phyloP scores from a whole-genome alignment of 2,797 vertebrate genomes.

The Melopsittacus undulatus region DNA sequence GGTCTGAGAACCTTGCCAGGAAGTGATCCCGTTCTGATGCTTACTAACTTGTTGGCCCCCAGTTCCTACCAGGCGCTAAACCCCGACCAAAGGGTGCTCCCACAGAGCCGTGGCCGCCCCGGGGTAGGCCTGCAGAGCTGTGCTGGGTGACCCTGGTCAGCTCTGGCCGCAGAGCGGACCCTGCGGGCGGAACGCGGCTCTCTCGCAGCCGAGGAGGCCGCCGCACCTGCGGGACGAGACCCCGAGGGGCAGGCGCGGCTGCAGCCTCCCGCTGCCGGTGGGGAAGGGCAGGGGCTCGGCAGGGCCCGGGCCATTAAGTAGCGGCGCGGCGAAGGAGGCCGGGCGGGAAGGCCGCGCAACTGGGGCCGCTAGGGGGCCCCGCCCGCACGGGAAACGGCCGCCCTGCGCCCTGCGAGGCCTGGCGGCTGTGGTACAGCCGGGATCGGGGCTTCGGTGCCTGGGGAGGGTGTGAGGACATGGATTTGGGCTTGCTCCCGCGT shows the following conservation, averaged over 20 bases:
- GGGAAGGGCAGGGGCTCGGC: background rate
- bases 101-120: accelerated
- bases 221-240: background rate
- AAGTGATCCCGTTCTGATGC: accelerated
- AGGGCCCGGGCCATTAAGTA: accelerated
- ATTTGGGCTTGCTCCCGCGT: background rate
- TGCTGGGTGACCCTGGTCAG: accelerated
- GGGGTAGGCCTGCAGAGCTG: background rate
- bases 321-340: background rate
- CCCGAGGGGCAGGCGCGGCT: too few species aligned
- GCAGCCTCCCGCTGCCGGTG: too few species aligned
- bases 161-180: accelerated
- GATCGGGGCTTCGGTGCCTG: accelerated
- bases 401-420: background rate
- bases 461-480: accelerated
- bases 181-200: background rate
- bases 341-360: background rate
- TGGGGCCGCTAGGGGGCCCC: conserved; percentile 36
- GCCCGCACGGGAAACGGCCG: background rate
- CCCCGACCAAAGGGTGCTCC: background rate
- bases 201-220: background rate
- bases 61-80: accelerated
- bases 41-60: accelerated
- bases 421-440: background rate
- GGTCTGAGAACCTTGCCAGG: background rate